Conservation (phyloP, 2,888 invertebrate genomes). For the Tineola bisselliella region DNA sequence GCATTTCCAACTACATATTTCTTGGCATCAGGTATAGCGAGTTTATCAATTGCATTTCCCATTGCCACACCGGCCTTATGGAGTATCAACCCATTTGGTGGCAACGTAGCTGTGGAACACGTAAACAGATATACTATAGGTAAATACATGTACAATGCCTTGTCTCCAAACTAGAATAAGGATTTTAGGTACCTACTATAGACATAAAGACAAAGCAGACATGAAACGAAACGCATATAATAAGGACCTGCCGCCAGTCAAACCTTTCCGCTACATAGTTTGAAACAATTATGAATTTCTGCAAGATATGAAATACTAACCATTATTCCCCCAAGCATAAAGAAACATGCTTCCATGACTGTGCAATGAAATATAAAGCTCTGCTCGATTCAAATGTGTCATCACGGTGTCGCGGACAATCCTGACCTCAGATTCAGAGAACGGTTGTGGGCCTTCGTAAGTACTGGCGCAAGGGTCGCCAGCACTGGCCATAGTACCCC, state of each 20-base stretch:
- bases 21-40: constrained; percentile 32
- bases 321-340: constrained; percentile 76
- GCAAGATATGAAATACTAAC: constrained; percentile 27
- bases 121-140: too few relatives aligned
- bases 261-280: too few relatives aligned
- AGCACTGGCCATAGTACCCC: constrained; percentile 67
- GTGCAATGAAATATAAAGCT: constrained; percentile 79
- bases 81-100: constrained; percentile 57
- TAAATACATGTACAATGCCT: not conserved
- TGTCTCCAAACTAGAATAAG: too few relatives aligned
- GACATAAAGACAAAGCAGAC: too few relatives aligned
- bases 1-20: constrained; percentile 34
- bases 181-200: too few relatives aligned
- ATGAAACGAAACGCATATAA: too few relatives aligned
- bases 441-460: constrained; percentile 71
- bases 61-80: constrained; percentile 47
- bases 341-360: constrained; percentile 76
- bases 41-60: constrained; percentile 48
- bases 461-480: constrained; percentile 68
- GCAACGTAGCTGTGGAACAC: constrained; percentile 46
- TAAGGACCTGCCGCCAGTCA: too few relatives aligned
- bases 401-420: constrained; percentile 69
- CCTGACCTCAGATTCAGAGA: constrained; percentile 75
- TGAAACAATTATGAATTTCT: too few relatives aligned
- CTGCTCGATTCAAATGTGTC: constrained; percentile 51